A percentile compares a stretch with the other conserved stretches of the same genome.
phyloP scores from a whole-genome alignment of 2,797 vertebrate species.

The Hirundo rustica region DNA sequence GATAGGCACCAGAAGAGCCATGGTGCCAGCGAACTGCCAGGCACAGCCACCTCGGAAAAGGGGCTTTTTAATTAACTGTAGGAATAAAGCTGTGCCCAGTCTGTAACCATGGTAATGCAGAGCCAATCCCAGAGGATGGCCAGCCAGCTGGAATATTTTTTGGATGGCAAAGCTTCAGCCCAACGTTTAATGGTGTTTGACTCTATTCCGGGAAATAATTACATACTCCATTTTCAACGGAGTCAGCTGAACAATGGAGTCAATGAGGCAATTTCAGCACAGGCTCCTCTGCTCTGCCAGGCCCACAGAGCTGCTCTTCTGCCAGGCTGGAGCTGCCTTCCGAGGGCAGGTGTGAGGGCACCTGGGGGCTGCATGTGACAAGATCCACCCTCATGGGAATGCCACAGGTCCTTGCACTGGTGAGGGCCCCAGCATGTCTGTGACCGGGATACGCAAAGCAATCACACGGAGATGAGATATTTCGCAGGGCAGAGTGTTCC shows the following conservation, averaged over 20 bases:
- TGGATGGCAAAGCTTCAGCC: slow-evolving; percentile 67
- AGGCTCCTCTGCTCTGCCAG: neutral
- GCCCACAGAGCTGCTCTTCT: neutral
- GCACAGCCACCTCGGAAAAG: slow-evolving; percentile 19
- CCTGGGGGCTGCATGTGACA: rapidly evolving
- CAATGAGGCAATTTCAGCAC: slow-evolving; percentile 61
- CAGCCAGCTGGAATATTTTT: slow-evolving; percentile 69
- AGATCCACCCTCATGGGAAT: rapidly evolving
- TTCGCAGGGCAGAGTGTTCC: too few species aligned
- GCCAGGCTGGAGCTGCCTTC: neutral
- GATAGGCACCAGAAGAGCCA: neutral
- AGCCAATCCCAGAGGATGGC: slow-evolving; percentile 66
- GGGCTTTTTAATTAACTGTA: slow-evolving; percentile 65
- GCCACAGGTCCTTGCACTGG: neutral
- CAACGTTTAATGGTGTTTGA: slow-evolving; percentile 60
- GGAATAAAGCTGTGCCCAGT: slow-evolving; percentile 64
- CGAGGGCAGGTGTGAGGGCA: neutral
- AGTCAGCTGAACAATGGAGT: slow-evolving; percentile 69
- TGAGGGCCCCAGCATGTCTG: neutral
- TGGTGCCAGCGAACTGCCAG: rapidly evolving
- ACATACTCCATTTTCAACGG: slow-evolving; percentile 73
- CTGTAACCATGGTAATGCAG: slow-evolving; percentile 65
- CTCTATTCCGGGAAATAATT: slow-evolving; percentile 70
- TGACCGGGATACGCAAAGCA: too few species aligned
- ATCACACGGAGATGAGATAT: too few species aligned